A percentile compares a stretch with the other conserved stretches of the same genome.
These are phyloP conservation scores for Cantharis rufa DNA, from an alignment of 2,888 invertebrate species.

Conservation along the genomic window DNA sequence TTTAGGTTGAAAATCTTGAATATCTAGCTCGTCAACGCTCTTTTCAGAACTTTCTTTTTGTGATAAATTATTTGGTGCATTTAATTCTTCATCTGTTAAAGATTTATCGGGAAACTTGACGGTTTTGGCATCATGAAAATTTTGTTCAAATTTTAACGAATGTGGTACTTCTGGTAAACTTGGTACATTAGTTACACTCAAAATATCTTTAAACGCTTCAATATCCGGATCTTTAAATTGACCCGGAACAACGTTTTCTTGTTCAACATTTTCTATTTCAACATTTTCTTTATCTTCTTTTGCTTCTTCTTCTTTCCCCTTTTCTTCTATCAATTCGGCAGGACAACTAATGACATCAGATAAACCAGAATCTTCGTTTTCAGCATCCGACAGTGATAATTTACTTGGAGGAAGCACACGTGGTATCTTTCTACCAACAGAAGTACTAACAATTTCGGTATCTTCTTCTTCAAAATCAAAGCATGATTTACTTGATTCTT, in stretches of 20 bases:
- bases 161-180: slow-evolving; percentile 62
- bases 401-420: slow-evolving; percentile 58
- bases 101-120: slow-evolving; percentile 51
- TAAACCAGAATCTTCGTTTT: slow-evolving; percentile 50
- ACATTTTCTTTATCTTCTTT: background rate
- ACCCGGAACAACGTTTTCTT: slow-evolving; percentile 8
- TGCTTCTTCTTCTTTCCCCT: slow-evolving; percentile 7
- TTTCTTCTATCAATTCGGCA: background rate
- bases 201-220: slow-evolving; percentile 64
- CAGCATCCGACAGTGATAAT: slow-evolving; percentile 53
- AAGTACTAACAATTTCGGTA: slow-evolving; percentile 58
- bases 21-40: background rate
- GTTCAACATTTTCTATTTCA: background rate
- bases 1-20: background rate
- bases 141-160: slow-evolving; percentile 48
- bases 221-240: slow-evolving; percentile 49
- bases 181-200: slow-evolving; percentile 65
- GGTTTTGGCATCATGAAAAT: slow-evolving; percentile 52
- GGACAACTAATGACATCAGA: background rate
- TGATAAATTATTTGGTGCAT: background rate
- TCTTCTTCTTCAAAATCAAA: slow-evolving; percentile 78
- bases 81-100: background rate
- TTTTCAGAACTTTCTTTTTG: background rate
- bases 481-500: slow-evolving; percentile 60
- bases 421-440: slow-evolving; percentile 67